These are phyloP conservation scores for Chiloscyllium plagiosum DNA, from an alignment of 2,113 vertebrate species.

Conservation along the genomic window DNA sequence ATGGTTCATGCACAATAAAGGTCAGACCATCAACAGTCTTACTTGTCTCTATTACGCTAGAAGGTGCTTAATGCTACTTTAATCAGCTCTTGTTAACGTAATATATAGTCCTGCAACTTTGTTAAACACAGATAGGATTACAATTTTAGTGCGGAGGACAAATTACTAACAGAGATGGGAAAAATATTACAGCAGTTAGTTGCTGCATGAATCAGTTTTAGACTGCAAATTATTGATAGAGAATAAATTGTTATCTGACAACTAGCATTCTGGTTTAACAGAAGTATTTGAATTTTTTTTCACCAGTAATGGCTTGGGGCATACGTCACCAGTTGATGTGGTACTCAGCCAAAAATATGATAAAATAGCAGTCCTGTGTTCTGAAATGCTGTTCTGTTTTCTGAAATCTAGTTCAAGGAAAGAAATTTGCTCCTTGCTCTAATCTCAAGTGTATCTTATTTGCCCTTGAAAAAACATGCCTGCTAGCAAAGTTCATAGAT, in stretches of 20 bases:
- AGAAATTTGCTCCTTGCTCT: not conserved
- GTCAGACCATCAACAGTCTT: slow-evolving; percentile 3
- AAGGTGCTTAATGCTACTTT: not conserved
- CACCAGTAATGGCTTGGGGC: not conserved
- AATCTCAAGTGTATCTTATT: not conserved
- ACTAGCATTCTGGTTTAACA: not conserved
- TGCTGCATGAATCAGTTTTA: not conserved
- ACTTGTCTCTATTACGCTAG: not conserved
- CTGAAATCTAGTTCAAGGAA: not conserved
- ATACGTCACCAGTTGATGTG: not conserved
- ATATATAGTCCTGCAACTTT: not conserved
- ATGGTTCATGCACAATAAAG: slow-evolving; percentile 15
- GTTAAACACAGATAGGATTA: slow-evolving; percentile 16
- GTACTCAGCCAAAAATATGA: not conserved
- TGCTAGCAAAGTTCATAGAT: not conserved
- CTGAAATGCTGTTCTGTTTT: not conserved
- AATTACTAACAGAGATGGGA: not conserved
- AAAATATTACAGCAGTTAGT: not conserved
- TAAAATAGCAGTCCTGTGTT: not conserved
- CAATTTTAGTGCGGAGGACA: not conserved
- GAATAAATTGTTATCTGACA: not conserved
- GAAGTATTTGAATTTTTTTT: not conserved
- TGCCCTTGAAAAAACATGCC: not conserved
- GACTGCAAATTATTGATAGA: not conserved
- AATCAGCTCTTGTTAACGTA: slow-evolving; percentile 32